Evolutionary conservation across 1,140 invertebrate genomes (phyloP).

Genomic region (Nomia melanderi): DNA sequence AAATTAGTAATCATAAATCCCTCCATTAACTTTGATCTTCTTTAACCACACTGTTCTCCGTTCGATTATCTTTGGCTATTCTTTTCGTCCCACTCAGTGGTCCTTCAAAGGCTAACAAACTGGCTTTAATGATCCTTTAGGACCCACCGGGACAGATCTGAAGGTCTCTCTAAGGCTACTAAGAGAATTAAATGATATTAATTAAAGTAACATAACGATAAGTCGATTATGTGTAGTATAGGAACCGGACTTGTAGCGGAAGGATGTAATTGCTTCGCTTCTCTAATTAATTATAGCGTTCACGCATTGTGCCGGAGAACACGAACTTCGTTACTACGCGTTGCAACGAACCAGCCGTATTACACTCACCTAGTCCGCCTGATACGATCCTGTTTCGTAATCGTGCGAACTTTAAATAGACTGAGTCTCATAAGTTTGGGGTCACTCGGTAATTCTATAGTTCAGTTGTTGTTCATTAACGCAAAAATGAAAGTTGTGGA

Average conservation of each 20-base stretch:
- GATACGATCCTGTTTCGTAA: conserved; percentile 27
- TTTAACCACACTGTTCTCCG: no score
- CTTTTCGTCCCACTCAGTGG: no score
- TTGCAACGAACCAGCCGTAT: conserved; percentile 21
- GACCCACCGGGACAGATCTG: neutral
- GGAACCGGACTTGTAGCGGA: conserved; percentile 20
- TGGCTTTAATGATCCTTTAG: neutral
- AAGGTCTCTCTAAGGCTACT: no score
- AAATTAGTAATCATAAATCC: no score
- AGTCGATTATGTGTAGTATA: conserved; percentile 40
- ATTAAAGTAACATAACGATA: conserved; percentile 38
- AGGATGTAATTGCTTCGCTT: conserved; percentile 50
- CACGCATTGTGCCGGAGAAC: conserved; percentile 6
- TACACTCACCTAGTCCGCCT: conserved; percentile 1
- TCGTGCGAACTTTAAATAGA: conserved; percentile 33
- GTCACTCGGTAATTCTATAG: neutral
- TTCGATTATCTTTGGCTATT: no score
- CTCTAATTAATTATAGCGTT: conserved; percentile 63
- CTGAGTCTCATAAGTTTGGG: neutral
- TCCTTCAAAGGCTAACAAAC: no score
- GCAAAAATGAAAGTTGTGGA: neutral
- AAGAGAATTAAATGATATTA: conserved; percentile 19
- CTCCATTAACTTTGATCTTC: no score
- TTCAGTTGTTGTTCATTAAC: neutral
- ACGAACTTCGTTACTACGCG: conserved; percentile 33